Conservation (phyloP, 1,140 invertebrate genomes). For the Nymphalis io region DNA sequence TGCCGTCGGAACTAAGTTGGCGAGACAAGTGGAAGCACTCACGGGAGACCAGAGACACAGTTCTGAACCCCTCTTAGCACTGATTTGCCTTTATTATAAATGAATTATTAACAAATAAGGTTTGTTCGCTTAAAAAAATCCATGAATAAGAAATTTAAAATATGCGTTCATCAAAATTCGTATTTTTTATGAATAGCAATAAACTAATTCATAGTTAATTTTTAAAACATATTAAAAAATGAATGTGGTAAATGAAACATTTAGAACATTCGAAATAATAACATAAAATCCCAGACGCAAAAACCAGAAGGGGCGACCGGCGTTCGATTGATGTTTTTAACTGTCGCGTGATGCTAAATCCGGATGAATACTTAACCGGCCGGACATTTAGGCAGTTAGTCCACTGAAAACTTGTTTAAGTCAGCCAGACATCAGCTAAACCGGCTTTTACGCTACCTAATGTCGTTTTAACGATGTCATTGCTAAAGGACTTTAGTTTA, state of each 20-base stretch:
- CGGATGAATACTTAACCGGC: slow-evolving; percentile 43
- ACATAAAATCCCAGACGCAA: slow-evolving; percentile 10
- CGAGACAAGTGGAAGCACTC: slow-evolving; percentile 51
- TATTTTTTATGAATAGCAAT: no score
- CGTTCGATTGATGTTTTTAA: slow-evolving; percentile 45
- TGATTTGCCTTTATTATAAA: slow-evolving; percentile 37
- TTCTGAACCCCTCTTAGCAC: slow-evolving; percentile 36
- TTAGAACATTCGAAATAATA: neutral
- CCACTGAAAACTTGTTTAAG: neutral
- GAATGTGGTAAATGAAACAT: neutral
- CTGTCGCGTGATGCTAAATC: slow-evolving; percentile 53
- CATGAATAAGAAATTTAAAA: neutral
- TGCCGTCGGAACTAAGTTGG: slow-evolving; percentile 49
- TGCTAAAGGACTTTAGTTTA: no score
- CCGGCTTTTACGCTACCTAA: no score
- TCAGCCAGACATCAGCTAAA: neutral
- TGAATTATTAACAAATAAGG: slow-evolving; percentile 20
- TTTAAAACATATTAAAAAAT: no score
- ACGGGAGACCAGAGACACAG: slow-evolving; percentile 39
- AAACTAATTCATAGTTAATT: no score
- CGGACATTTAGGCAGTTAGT: slow-evolving; percentile 45
- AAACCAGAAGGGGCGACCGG: neutral
- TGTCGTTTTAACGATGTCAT: no score
- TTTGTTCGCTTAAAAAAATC: neutral
- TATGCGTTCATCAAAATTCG: no score